These are phyloP conservation scores for Coluber constrictor DNA, from an alignment of 2,797 vertebrate species.

Conservation along the genomic window DNA sequence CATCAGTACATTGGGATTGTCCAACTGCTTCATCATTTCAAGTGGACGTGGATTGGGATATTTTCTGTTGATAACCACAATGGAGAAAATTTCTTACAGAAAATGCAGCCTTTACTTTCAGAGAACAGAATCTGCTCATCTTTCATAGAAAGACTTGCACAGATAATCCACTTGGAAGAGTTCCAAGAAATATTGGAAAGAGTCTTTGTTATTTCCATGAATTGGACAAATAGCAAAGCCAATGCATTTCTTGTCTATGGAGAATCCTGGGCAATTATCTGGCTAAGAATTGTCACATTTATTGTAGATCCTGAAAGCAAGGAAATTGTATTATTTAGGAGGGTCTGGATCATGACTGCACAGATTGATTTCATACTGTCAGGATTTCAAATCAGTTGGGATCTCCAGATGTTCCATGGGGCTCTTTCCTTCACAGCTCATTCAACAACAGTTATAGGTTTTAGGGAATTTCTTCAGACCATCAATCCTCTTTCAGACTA, in stretches of 20 bases:
- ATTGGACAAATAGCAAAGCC: neutral
- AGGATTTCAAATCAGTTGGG: neutral
- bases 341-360: neutral
- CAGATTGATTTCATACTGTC: neutral
- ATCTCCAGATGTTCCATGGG: neutral
- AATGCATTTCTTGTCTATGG: neutral
- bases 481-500: neutral
- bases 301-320: neutral
- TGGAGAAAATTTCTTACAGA: neutral
- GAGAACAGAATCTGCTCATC: neutral
- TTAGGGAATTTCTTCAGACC: neutral
- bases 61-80: neutral
- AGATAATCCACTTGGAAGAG: neutral
- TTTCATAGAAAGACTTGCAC: neutral
- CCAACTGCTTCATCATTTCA: neutral
- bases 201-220: neutral
- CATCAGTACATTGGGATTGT: neutral
- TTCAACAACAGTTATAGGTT: neutral
- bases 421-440: neutral
- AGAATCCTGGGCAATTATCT: neutral
- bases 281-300: neutral
- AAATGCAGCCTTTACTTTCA: neutral
- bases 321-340: neutral
- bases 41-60: neutral
- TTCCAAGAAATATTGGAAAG: fast-evolving